These are phyloP conservation scores for Hermetia illucens DNA, from an alignment of 1,140 invertebrate genomes.

Conservation along the genomic window DNA sequence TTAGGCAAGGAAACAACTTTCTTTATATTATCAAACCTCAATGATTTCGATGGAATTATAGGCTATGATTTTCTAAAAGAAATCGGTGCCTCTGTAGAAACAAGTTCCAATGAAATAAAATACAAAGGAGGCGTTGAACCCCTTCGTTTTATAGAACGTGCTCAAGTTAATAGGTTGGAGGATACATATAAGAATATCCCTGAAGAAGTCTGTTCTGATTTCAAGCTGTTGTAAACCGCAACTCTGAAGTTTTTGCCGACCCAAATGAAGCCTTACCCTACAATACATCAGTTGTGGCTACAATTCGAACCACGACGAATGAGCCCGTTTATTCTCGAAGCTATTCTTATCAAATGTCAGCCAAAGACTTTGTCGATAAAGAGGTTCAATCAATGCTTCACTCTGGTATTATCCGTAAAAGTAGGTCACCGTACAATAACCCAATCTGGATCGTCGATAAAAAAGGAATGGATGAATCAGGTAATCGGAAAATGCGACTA, in stretches of 20 bases:
- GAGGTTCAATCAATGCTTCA: not conserved
- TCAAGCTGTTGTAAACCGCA: not conserved
- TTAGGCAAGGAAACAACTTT: not conserved
- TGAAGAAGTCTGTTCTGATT: not conserved
- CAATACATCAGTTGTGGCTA: constrained; percentile 4
- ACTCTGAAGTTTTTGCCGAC: constrained; percentile 1
- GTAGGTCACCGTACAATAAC: constrained; percentile 2
- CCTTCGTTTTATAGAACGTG: not conserved
- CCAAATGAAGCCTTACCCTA: not conserved
- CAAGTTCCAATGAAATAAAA: not conserved
- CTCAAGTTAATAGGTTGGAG: not conserved
- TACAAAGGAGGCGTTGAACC: not conserved
- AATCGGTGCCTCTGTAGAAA: not conserved
- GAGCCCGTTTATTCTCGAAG: constrained; percentile 2
- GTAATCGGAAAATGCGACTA: not conserved
- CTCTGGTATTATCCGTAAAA: not conserved
- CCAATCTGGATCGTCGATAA: constrained; percentile 3
- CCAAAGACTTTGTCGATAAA: constrained; percentile 2
- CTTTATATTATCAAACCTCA: not conserved
- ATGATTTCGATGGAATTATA: constrained; percentile 2
- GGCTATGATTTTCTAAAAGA: not conserved
- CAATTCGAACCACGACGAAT: not conserved
- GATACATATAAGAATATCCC: not conserved
- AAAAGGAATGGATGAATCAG: constrained; percentile 2
- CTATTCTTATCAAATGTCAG: constrained; percentile 3